These are phyloP conservation scores for Balearica regulorum DNA, from an alignment of 2,797 vertebrate genomes.

Conservation along the genomic window DNA sequence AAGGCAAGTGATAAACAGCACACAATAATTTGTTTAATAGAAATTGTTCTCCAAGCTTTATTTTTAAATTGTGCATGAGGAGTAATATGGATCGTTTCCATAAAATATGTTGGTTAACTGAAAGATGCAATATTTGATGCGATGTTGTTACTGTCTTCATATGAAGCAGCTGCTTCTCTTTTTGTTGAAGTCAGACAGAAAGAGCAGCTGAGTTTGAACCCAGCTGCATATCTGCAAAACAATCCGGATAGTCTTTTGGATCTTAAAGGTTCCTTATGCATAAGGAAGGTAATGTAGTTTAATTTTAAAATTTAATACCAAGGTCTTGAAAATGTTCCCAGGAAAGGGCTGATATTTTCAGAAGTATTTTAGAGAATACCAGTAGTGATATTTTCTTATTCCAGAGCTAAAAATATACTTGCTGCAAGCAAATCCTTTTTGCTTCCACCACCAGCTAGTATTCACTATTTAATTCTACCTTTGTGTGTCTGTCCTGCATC, in stretches of 20 bases:
- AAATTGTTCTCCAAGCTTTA: background rate
- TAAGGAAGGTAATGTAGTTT: background rate
- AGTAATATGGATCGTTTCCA: background rate
- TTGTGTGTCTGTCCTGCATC: background rate
- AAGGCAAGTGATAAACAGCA: background rate
- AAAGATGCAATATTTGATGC: background rate
- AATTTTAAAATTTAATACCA: slow-evolving; percentile 22
- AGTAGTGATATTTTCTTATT: background rate
- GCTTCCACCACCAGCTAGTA: background rate
- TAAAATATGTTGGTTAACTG: background rate
- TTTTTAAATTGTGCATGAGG: background rate
- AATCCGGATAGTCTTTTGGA: background rate
- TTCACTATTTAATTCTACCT: background rate
- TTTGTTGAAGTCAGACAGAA: background rate
- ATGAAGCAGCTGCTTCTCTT: background rate
- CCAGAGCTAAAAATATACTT: background rate
- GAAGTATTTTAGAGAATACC: background rate
- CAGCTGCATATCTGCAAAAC: background rate
- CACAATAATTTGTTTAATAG: background rate
- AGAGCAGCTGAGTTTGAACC: background rate
- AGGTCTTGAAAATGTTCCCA: slow-evolving; percentile 1
- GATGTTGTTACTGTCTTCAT: background rate
- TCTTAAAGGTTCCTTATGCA: slow-evolving; percentile 9
- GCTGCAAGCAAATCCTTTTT: background rate
- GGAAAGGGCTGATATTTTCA: slow-evolving; percentile 26